phyloP scores from a whole-genome alignment of 1,140 invertebrate species.

The Aporrectodea caliginosa region DNA sequence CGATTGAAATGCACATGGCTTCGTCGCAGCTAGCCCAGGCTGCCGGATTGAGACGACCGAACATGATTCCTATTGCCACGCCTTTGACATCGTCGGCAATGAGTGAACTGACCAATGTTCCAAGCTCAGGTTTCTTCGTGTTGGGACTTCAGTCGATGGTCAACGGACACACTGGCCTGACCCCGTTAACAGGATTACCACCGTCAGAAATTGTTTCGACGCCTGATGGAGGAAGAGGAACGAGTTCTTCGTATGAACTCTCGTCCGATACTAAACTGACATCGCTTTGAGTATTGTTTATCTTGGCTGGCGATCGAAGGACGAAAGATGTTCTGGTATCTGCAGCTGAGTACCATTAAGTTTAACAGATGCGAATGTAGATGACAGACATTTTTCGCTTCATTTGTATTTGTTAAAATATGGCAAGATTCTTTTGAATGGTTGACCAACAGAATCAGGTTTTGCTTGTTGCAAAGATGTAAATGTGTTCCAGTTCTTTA shows the following conservation, averaged over 20 bases:
- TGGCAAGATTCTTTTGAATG: too few species aligned
- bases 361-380: too few species aligned
- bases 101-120: background rate
- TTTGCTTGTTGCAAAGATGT: too few species aligned
- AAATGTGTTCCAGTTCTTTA: too few species aligned
- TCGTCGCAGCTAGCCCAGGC: background rate
- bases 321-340: too few species aligned
- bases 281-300: background rate
- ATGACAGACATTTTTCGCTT: too few species aligned
- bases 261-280: background rate
- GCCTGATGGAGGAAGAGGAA: background rate
- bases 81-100: background rate
- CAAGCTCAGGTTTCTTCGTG: slow-evolving; percentile 65
- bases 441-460: too few species aligned
- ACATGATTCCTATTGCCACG: too few species aligned
- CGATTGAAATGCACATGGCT: background rate
- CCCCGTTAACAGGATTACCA: slow-evolving; percentile 62
- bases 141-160: slow-evolving; percentile 70
- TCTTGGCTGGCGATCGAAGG: too few species aligned
- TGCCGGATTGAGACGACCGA: too few species aligned
- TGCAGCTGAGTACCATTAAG: too few species aligned
- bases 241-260: background rate
- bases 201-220: slow-evolving; percentile 39
- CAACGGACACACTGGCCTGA: slow-evolving; percentile 85
- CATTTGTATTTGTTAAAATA: too few species aligned